Percentiles rank a stretch among this genome's conserved stretches.
Conservation (phyloP, 2,888 invertebrate species). For the Cremastinae sp. region DNA sequence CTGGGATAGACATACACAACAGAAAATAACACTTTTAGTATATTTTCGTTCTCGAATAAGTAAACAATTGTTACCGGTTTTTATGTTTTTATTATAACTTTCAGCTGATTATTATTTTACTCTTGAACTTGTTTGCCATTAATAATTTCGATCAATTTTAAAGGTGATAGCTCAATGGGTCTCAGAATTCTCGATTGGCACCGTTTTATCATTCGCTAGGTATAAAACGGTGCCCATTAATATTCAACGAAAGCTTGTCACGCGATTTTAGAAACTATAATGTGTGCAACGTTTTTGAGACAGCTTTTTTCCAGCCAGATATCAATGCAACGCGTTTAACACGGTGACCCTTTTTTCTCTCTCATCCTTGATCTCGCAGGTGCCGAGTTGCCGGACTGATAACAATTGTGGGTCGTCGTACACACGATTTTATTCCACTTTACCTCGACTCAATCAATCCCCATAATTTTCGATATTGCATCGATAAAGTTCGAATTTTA, state of each 20-base stretch:
- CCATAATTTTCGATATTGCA: neutral
- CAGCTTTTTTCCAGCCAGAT: slow-evolving; percentile 2
- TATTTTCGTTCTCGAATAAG: slow-evolving; percentile 1
- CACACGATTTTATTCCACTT: slow-evolving; percentile 23
- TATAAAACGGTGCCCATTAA: slow-evolving; percentile 43
- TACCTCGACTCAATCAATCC: neutral
- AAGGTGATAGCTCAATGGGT: slow-evolving; percentile 34
- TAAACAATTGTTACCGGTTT: too few species aligned
- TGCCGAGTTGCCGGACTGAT: slow-evolving; percentile 23
- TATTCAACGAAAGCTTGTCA: slow-evolving; percentile 55
- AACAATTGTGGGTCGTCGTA: slow-evolving; percentile 44
- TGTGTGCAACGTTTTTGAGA: slow-evolving; percentile 5
- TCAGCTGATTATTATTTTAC: slow-evolving; percentile 35
- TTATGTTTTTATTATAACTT: neutral
- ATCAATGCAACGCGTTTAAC: slow-evolving; percentile 5
- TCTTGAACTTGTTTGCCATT: too few species aligned
- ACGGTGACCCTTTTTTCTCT: slow-evolving; percentile 29
- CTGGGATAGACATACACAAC: slow-evolving; percentile 47
- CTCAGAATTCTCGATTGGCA: slow-evolving; percentile 31
- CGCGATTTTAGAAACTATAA: slow-evolving; percentile 52
- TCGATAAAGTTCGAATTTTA: too few species aligned
- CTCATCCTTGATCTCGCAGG: slow-evolving; percentile 9
- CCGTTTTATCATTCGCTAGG: slow-evolving; percentile 25
- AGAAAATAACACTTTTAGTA: slow-evolving; percentile 41
- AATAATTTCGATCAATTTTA: neutral